These are phyloP conservation scores for Morpho helenor DNA, from an alignment of 2,888 invertebrate genomes.

Conservation along the genomic window DNA sequence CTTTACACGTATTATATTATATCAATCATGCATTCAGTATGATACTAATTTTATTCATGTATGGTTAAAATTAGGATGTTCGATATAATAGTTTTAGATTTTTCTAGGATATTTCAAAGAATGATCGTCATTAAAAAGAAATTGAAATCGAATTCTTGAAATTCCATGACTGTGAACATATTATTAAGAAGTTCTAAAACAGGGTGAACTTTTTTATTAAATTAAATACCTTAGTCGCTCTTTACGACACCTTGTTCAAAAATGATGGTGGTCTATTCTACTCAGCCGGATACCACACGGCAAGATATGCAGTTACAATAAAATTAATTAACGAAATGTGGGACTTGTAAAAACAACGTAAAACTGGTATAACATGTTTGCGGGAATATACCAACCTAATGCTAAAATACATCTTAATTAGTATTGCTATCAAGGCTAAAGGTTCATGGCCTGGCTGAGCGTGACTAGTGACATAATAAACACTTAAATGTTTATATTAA, in stretches of 20 bases:
- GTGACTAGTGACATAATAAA: constrained; percentile 6
- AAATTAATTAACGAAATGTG: constrained; percentile 4
- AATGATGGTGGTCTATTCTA: no score
- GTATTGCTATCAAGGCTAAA: constrained; percentile 4
- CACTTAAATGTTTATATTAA: constrained; percentile 1
- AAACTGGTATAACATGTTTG: constrained; percentile 5
- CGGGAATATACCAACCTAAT: constrained; percentile 5
- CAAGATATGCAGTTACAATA: background rate
- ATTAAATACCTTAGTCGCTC: no score
- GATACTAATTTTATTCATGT: no score
- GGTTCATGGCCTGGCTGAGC: constrained; percentile 10
- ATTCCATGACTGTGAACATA: background rate
- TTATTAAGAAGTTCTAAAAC: background rate
- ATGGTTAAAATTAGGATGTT: no score
- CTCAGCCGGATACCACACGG: no score
- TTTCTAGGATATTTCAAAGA: no score
- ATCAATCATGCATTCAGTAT: no score
- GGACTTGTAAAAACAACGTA: background rate
- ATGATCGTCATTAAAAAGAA: no score
- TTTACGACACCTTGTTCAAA: no score
- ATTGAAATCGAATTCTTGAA: background rate
- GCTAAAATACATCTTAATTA: constrained; percentile 1
- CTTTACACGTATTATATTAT: no score
- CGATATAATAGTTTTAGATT: no score
- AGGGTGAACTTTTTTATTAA: no score